Conservation (phyloP, 2,888 invertebrate genomes). For the Drosophila eohydei region DNA sequence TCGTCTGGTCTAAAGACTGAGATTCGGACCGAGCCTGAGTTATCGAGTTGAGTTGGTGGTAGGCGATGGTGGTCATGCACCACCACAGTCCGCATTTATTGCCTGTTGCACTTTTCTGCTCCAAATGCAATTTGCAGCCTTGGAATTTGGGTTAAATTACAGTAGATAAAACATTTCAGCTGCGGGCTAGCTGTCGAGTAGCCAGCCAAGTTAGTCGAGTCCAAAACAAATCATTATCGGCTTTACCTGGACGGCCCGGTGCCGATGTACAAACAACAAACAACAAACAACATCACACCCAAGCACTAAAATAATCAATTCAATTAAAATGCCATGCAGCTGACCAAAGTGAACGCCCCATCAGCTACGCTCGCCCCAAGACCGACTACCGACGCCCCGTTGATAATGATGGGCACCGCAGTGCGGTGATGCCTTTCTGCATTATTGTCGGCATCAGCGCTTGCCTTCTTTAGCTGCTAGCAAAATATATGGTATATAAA, state of each 20-base stretch:
- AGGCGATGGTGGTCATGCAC: not conserved
- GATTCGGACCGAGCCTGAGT: not conserved
- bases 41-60: not conserved
- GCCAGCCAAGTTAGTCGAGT: conserved; percentile 26
- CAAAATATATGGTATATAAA: conserved; percentile 3
- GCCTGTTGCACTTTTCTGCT: conserved; percentile 66
- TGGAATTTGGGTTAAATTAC: conserved; percentile 81
- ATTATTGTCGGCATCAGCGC: conserved; percentile 50
- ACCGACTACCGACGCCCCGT: conserved; percentile 32
- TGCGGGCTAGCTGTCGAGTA: conserved; percentile 44
- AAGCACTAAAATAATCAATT: conserved; percentile 77
- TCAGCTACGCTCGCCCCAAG: conserved; percentile 45
- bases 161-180: conserved; percentile 71
- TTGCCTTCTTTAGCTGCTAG: conserved; percentile 27
- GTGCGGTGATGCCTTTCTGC: conserved; percentile 41
- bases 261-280: conserved; percentile 25
- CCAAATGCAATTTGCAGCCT: conserved; percentile 75
- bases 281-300: conserved; percentile 76
- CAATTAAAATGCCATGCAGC: conserved; percentile 79
- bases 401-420: conserved; percentile 72
- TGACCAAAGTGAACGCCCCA: conserved; percentile 66
- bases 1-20: conserved; percentile 41
- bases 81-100: conserved; percentile 16
- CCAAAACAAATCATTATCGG: conserved; percentile 70
- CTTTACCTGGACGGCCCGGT: conserved; percentile 19